phyloP scores from a whole-genome alignment of 2,888 invertebrate species.

The Troides aeacus region DNA sequence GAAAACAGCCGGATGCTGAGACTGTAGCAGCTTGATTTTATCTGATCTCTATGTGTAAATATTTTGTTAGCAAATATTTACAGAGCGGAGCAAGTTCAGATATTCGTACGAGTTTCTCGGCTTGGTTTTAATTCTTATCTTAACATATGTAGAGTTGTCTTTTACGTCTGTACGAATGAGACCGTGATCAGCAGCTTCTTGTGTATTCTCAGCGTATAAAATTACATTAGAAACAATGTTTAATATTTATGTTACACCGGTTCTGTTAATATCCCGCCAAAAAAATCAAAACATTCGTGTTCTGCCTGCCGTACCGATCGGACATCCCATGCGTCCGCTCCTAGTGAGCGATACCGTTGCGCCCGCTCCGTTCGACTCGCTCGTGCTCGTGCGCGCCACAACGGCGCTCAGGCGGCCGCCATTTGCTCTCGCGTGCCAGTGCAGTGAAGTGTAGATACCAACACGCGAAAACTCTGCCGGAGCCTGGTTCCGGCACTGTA shows the following conservation, averaged over 20 bases:
- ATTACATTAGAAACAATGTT: not conserved
- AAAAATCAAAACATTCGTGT: too few species aligned
- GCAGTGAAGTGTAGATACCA: too few species aligned
- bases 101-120: slow-evolving; percentile 10
- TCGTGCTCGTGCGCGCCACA: too few species aligned
- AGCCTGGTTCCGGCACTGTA: too few species aligned
- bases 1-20: slow-evolving; percentile 17
- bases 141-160: slow-evolving; percentile 1
- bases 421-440: too few species aligned
- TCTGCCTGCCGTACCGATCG: too few species aligned
- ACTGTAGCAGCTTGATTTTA: slow-evolving; percentile 17
- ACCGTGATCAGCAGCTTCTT: not conserved
- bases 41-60: slow-evolving; percentile 20
- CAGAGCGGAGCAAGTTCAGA: slow-evolving; percentile 1
- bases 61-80: slow-evolving; percentile 23
- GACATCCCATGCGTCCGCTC: too few species aligned
- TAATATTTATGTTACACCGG: not conserved
- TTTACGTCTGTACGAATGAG: not conserved
- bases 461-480: too few species aligned
- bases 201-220: not conserved
- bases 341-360: too few species aligned
- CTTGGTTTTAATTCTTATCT: slow-evolving; percentile 20
- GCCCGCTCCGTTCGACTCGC: too few species aligned
- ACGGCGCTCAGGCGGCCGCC: too few species aligned
- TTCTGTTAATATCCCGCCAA: not conserved